A percentile compares a stretch with the other conserved stretches of the same genome.
These are phyloP conservation scores for Balaeniceps rex DNA, from an alignment of 2,113 vertebrate species.

Conservation along the genomic window DNA sequence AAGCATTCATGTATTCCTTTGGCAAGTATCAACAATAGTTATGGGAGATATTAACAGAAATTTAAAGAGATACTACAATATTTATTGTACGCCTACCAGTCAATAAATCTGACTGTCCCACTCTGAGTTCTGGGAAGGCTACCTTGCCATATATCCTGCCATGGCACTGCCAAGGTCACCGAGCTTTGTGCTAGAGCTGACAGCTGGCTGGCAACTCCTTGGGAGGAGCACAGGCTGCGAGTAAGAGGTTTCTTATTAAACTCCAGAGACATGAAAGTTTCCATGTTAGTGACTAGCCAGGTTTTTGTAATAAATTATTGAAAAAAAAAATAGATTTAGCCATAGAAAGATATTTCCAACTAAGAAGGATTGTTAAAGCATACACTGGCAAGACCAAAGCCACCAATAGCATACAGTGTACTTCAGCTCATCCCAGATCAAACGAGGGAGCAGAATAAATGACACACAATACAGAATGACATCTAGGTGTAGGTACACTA, in stretches of 20 bases:
- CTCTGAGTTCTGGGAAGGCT: background rate
- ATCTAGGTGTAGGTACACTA: background rate
- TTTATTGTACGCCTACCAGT: background rate
- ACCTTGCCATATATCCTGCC: background rate
- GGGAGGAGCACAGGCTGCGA: accelerated
- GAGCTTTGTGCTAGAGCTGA: background rate
- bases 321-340: background rate
- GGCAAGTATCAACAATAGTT: background rate
- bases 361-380: background rate
- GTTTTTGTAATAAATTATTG: background rate
- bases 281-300: background rate
- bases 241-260: background rate
- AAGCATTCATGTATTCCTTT: background rate
- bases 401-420: background rate
- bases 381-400: background rate
- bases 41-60: background rate
- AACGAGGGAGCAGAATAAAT: background rate
- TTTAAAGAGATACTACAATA: background rate
- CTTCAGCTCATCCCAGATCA: background rate
- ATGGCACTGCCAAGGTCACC: too few species aligned
- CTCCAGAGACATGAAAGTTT: background rate
- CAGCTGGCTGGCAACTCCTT: background rate
- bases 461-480: background rate
- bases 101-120: background rate
- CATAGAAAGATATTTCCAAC: background rate